Evolutionary conservation across 1,140 invertebrate genomes (phyloP).

Genomic region (Radopholus similis): DNA sequence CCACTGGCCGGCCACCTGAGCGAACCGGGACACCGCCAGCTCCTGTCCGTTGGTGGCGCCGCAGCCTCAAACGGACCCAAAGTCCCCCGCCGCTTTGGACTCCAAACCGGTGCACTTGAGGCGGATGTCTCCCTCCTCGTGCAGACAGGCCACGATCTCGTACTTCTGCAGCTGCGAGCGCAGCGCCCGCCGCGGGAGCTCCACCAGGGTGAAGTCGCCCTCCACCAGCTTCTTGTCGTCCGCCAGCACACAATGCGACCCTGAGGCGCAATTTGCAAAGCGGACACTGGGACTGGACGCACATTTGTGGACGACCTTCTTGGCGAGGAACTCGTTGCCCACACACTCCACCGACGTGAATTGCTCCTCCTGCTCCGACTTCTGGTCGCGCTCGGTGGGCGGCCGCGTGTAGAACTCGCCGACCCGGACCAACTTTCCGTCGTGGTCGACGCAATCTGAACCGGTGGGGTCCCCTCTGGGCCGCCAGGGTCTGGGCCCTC

Average conservation of each 20-base stretch:
- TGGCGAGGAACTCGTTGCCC: slow-evolving; percentile 33
- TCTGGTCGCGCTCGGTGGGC: slow-evolving; percentile 18
- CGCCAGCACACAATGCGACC: slow-evolving; percentile 30
- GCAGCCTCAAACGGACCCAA: slow-evolving; percentile 20
- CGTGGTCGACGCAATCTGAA: slow-evolving; percentile 37
- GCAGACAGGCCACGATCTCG: slow-evolving; percentile 42
- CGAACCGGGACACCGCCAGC: slow-evolving; percentile 27
- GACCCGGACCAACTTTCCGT: slow-evolving; percentile 27
- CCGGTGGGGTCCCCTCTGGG: neutral
- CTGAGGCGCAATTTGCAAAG: slow-evolving; percentile 22
- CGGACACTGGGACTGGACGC: neutral
- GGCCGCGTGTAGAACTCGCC: slow-evolving; percentile 37
- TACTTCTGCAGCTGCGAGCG: slow-evolving; percentile 30
- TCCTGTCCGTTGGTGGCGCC: slow-evolving; percentile 36
- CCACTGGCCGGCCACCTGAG: slow-evolving; percentile 39
- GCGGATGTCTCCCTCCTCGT: slow-evolving; percentile 30
- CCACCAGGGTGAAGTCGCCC: slow-evolving; percentile 31
- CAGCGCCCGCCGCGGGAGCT: slow-evolving; percentile 14
- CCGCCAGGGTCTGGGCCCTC: neutral
- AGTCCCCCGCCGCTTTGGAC: neutral
- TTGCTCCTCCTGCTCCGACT: neutral
- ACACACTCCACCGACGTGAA: slow-evolving; percentile 32
- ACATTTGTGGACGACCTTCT: slow-evolving; percentile 52
- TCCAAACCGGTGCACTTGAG: slow-evolving; percentile 30
- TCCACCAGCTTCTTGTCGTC: slow-evolving; percentile 29